Evolutionary conservation across 2,113 vertebrate genomes (phyloP), one percentile per base, ranked within the genome.

Genomic region (Microtus montanus): DNA sequence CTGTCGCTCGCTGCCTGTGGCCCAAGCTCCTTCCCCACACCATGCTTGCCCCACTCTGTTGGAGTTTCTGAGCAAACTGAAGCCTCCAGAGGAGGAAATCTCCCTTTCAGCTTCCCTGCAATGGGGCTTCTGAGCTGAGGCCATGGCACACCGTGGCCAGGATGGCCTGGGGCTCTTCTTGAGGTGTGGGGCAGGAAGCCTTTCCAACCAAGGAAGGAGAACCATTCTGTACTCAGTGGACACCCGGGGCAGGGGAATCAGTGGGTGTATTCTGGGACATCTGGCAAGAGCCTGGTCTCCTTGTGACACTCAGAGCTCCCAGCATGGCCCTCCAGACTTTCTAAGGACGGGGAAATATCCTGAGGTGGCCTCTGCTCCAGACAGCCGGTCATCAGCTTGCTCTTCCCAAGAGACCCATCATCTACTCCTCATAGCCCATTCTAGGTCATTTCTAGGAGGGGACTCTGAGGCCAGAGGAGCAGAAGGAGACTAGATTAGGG

Each of bases 1-100:
- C 52, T 38, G 52, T 12, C 0, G 0, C 49, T 12, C 1, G 0
- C 49, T 58, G 78, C n/a, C 82, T 66, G 64, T 14, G 0, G 7
- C n/a, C 63, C 17, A 17, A 3, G 5, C 47, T 26, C 4, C 5
- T 35, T 26, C 54, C 63, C n/a, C 58, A 5, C 0, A 22, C 66
- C 14, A 63, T 3, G 52, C 6, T 33, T 66, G 7, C 11, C 22
- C 10, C 17, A 58, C 24, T 61, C n/a, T 10, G 15, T 35, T 17
- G 7, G 38, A 54, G 47, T 33, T 74, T 28, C 22, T 44, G 71
- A 75, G 24, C 38, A 75, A 41, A 44, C 24, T 75, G 10, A 26
- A 35, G 30, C 14, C 47, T 49, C 75, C 44, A 49, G 4, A 61
- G 47, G 26, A 78, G 78, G 11, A 14, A 3, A 1, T 24, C 8